Percentiles rank a stretch among this genome's conserved stretches.
phyloP scores from a whole-genome alignment of 2,113 vertebrate species.

The Alligator sinensis region DNA sequence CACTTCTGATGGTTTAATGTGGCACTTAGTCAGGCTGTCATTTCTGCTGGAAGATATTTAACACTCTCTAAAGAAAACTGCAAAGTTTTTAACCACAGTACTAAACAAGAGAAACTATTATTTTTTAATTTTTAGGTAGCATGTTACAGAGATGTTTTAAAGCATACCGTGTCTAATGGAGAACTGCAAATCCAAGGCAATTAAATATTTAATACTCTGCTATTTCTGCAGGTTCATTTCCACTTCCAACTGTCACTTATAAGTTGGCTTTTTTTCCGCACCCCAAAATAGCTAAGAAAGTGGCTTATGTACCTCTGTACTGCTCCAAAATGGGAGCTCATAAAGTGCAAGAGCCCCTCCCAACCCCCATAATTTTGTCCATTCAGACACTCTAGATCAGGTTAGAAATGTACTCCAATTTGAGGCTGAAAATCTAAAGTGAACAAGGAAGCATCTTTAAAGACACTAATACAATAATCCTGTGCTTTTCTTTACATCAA shows the following conservation, averaged over 20 bases:
- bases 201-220: not conserved
- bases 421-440: not conserved
- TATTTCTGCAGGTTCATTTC: not conserved
- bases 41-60: not conserved
- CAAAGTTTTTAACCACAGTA: not conserved
- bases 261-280: not conserved
- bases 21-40: not conserved
- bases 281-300: not conserved
- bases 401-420: not conserved
- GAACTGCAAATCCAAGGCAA: not conserved
- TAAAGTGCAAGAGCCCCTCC: not conserved
- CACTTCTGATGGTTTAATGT: not conserved
- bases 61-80: not conserved
- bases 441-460: not conserved
- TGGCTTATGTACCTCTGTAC: accelerated
- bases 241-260: not conserved
- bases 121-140: not conserved
- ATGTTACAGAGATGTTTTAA: not conserved
- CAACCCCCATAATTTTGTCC: accelerated
- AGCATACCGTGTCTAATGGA: not conserved
- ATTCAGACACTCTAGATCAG: not conserved
- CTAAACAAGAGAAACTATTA: not conserved
- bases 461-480: not conserved
- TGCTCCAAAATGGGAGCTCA: not conserved
- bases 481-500: not conserved